phyloP scores from a whole-genome alignment of 2,113 vertebrate species.

The Copsychus sechellarum region DNA sequence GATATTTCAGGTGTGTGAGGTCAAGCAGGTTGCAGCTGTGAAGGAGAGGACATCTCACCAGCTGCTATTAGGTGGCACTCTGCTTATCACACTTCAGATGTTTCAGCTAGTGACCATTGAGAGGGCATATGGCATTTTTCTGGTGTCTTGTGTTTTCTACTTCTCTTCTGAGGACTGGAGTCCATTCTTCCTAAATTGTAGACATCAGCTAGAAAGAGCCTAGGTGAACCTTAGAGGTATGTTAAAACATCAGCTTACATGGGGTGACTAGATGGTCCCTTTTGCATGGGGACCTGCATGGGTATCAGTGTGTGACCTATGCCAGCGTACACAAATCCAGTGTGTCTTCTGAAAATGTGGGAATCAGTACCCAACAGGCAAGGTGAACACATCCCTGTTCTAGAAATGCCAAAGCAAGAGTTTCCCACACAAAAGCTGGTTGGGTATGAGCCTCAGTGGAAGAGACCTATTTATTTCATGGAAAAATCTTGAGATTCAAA shows the following conservation, averaged over 20 bases:
- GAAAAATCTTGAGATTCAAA: neutral
- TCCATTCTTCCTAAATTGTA: neutral
- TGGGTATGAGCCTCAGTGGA: neutral
- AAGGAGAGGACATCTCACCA: neutral
- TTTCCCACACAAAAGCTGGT: neutral
- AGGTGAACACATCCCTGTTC: neutral
- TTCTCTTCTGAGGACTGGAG: neutral
- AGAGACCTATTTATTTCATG: neutral
- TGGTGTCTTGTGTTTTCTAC: neutral
- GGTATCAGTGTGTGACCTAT: neutral
- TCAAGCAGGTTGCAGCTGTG: neutral
- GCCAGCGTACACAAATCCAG: neutral
- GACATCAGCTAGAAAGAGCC: neutral
- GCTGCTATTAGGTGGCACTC: neutral
- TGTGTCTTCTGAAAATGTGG: neutral
- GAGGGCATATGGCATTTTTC: neutral
- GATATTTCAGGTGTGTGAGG: neutral
- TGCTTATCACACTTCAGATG: neutral
- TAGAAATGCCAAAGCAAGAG: neutral
- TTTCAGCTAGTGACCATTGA: neutral
- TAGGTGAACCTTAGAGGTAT: neutral
- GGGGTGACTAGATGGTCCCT: neutral
- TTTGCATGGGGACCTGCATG: neutral
- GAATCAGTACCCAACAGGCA: neutral
- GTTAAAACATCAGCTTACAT: neutral